Base-by-base conservation (phyloP, 2,113 vertebrate genomes). In the Charadrius vociferus region DNA sequence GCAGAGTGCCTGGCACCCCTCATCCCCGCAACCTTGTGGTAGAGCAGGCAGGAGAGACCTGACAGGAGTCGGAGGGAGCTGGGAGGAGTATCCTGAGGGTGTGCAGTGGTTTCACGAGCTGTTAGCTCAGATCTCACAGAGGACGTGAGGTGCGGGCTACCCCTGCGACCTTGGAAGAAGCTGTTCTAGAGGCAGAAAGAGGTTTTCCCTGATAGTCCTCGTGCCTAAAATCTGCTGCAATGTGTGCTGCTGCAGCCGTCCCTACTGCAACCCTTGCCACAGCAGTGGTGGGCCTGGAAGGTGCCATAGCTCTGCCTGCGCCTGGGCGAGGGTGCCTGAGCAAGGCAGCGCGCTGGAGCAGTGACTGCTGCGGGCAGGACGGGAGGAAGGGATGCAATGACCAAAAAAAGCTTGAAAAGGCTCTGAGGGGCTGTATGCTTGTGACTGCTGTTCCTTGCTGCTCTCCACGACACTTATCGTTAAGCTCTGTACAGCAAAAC, bases 71-170 rank as follows among this genome's bases (percentile, higher is more conserved):
- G 59, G 53, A 56, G 45, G 27, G 53, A 87, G 29, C 49, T 59
- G 59, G 73, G n/a, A 87, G 32, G 53, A 81, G 32, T 30, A 45
- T 55, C 86, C 52, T 0, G 14, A 87, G 78, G 58, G 82, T 7
- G 14, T 2, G 2, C 0, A 0, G 9, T 0, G 6, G 32, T 39
- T 92, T 77, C 55, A 32, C 0, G 14, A 92, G 86, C 63, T 86
- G 55, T 81, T 90, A 83, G 30, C 24, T 90, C 86, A 56, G 52
- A 62, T 77, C 63, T 77, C 1, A 2, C 37, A 36, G 39, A 67
- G 56, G 41, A 91, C 1, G 0, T 0, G 6, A 84, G 30, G 47
- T 29, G 53, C 2, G 1, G 29, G n/a, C 63, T 74, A 30, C 61
- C 17, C 71, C 56, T 53, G 19, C 0, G 7, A 63, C 63, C 68